A percentile compares a stretch with the other conserved stretches of the same genome.
phyloP scores from a whole-genome alignment of 2,113 vertebrate genomes.

The Suricata suricatta region DNA sequence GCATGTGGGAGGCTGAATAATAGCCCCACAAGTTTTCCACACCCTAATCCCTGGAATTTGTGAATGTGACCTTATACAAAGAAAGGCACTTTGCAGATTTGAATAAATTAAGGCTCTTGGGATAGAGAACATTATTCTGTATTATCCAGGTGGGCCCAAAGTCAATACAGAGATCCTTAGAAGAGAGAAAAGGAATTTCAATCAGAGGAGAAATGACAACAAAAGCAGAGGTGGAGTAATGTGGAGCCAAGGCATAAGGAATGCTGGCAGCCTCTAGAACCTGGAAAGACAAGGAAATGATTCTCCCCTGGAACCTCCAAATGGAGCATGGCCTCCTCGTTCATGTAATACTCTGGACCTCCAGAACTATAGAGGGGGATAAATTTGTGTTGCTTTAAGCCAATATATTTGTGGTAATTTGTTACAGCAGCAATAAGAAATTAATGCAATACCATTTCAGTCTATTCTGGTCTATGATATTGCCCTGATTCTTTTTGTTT shows the following conservation, averaged over 20 bases:
- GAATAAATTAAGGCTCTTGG: not conserved
- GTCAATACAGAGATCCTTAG: no score
- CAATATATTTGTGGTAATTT: not conserved
- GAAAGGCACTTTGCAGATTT: not conserved
- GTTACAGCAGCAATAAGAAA: not conserved
- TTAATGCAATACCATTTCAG: not conserved
- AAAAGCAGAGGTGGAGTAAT: not conserved
- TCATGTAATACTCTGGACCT: accelerated
- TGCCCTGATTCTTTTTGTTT: not conserved
- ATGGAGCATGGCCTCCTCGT: no score
- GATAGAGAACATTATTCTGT: not conserved
- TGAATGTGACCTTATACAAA: not conserved
- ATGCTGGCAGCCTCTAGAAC: accelerated
- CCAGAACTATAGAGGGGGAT: not conserved
- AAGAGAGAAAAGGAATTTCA: not conserved
- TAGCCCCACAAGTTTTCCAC: not conserved
- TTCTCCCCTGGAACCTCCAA: no score
- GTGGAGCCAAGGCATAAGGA: not conserved
- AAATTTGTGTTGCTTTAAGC: not conserved
- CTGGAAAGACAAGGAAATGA: not conserved
- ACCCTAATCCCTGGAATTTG: not conserved
- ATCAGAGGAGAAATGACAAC: not conserved
- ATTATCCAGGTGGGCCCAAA: not conserved
- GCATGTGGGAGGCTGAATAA: not conserved
- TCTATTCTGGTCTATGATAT: not conserved